Base-by-base conservation (phyloP, 2,797 vertebrate genomes). In the Syndactyla subalaris region DNA sequence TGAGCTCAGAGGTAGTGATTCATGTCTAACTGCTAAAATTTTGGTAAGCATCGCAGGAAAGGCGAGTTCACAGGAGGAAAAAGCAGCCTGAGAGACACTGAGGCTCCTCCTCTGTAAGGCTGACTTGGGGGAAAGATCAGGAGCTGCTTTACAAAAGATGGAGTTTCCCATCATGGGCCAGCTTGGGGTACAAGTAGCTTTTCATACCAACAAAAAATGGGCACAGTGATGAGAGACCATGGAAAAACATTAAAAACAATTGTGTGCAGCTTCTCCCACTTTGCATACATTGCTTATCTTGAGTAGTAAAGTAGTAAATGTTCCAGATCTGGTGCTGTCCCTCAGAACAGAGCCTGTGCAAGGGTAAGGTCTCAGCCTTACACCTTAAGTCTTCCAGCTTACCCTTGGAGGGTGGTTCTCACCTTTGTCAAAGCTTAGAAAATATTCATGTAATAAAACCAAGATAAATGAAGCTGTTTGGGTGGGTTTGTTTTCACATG, bases 71-170 rank as follows among this genome's bases (percentile, higher is more conserved):
- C 14, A 26, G 71, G 16, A 29, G 27, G 41, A 54, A 23, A 6
- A 14, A 41, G 32, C 17, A 48, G 12, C 26, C 24, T 23, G 14
- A 51, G 75, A 62, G 26, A 1, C 14, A 2, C 1, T 41, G 32
- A 12, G 46, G 17, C 7, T 77, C 2, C 21, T 77, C 6, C 14
- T 61, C 0, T 0, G 5, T 48, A 21, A 41, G 30, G 20, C 8
- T 54, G 45, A 17, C 17, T 18, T 57, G 3, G 8, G 59, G 39
- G 23, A 22, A 18, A 38, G 34, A 18, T 65, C 5, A 21, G 32
- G 16, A 52, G 8, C 3, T 67, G 52, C 36, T 68, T 85, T 52
- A 15, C 10, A 73, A 61, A 83, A 45, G 62, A 17, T 30, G 32
- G 34, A 6, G 5, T 79, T 92, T 52, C n/a, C 22, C 16, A 23